These are phyloP conservation scores for Trachemys scripta DNA, from an alignment of 2,113 vertebrate genomes.

Conservation along the genomic window DNA sequence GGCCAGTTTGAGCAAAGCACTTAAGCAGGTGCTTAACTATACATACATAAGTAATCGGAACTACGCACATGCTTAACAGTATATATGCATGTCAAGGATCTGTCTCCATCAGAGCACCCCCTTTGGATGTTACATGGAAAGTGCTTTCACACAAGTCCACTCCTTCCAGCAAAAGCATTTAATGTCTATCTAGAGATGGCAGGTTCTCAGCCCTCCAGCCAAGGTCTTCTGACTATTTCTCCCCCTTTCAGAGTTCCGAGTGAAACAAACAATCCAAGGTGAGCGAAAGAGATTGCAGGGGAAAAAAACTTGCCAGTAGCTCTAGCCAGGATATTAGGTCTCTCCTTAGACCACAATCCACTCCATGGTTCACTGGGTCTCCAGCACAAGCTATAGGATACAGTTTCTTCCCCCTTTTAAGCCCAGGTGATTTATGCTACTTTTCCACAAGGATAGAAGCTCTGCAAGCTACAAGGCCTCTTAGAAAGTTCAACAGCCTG, in stretches of 20 bases:
- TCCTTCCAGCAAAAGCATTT: background rate
- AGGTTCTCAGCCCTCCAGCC: background rate
- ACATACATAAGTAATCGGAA: background rate
- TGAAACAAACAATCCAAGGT: background rate
- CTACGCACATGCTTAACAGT: background rate
- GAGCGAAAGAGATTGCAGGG: background rate
- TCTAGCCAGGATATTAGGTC: background rate
- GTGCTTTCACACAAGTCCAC: background rate
- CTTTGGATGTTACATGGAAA: background rate
- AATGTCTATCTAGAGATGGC: background rate
- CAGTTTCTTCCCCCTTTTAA: background rate
- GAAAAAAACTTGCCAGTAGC: background rate
- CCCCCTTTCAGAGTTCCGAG: background rate
- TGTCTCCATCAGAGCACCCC: background rate
- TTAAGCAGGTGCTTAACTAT: background rate
- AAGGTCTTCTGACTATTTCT: background rate
- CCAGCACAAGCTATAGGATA: background rate
- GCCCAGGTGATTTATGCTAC: background rate
- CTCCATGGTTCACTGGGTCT: background rate
- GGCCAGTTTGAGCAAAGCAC: background rate
- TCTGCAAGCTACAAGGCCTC: background rate
- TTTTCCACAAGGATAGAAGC: background rate
- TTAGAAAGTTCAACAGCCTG: background rate
- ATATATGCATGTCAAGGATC: background rate
- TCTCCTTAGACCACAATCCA: background rate